These are phyloP conservation scores for Mercenaria mercenaria DNA, from an alignment of 1,140 invertebrate species.

Conservation along the genomic window DNA sequence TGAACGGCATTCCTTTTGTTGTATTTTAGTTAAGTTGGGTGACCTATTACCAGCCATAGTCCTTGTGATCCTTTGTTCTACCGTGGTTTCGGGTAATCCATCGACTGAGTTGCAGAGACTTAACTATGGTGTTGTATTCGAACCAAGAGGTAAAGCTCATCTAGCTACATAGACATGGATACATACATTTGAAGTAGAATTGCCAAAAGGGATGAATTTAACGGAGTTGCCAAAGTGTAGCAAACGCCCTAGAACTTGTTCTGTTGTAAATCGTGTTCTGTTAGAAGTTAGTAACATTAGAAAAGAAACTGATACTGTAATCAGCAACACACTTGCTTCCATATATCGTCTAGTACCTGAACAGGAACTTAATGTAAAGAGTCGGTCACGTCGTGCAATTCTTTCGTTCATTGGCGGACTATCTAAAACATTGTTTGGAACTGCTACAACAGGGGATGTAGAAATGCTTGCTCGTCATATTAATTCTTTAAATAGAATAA, in stretches of 20 bases:
- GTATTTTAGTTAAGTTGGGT: not conserved
- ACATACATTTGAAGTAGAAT: slow-evolving; percentile 20
- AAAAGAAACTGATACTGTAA: not conserved
- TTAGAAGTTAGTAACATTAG: slow-evolving; percentile 1
- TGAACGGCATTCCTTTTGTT: not conserved
- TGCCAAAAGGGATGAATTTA: not conserved
- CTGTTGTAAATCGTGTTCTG: not conserved
- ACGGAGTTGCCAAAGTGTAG: not conserved
- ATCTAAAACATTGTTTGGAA: slow-evolving; percentile 44
- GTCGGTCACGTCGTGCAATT: not conserved
- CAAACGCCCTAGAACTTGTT: not conserved
- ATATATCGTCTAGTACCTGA: not conserved
- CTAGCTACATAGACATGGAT: not conserved
- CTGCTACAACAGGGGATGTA: slow-evolving; percentile 53
- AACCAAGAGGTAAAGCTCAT: not conserved
- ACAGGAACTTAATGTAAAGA: not conserved
- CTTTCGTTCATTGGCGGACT: not conserved
- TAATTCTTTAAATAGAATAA: slow-evolving; percentile 17
- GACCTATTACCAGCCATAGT: not conserved
- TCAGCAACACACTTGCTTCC: not conserved
- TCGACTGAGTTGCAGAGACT: slow-evolving; percentile 17
- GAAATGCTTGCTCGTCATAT: slow-evolving; percentile 44
- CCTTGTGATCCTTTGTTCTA: not conserved
- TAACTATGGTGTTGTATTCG: slow-evolving; percentile 21
- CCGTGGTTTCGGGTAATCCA: not conserved